Base-by-base conservation (phyloP, 2,797 vertebrate genomes). In the Coregonus suidteri region DNA sequence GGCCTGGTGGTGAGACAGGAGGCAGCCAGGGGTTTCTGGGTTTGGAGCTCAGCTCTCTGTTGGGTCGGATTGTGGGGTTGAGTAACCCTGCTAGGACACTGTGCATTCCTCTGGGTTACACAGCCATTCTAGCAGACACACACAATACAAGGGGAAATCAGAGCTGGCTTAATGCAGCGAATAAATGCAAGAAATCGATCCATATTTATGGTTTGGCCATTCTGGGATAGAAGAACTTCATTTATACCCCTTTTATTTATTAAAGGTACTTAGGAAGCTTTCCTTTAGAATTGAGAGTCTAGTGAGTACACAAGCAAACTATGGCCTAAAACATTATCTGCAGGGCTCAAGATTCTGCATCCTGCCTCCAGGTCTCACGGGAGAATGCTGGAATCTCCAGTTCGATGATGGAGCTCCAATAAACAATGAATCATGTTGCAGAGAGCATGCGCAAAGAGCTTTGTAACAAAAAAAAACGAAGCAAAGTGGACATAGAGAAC, bases 341-440 rank as follows among this genome's bases (percentile, higher is more conserved):
- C 88, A 78, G 91, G 91, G 91, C 92, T 95, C 93, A 88, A 95
- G 90, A 95, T 95, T 95, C 94, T 94, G 93, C 94, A 95, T 91
- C 82, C 88, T 93, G 85, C 87, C 93, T 94, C 92, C 90, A 94
- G 91, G 92, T 95, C 94, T 95, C 94, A 92, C 94, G 92, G 87
- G 91, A 91, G 88, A 93, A 93, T 14, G 93, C 87, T 94, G 93
- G 92, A 95, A 95, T 95, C 92, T 93, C 90, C 90, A 93, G 89
- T 91, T 91, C 91, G 90, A 93, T 91, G 93, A 91, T 87, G 86
- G 87, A 78, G 91, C 86, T 87, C 91, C 88, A 89, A 92, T 93
- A 93, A 92, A 94, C 92, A 93, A 92, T 92, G 92, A 93, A 85
- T 94, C 93, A 92, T 82, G 83, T 89, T 89, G 87, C 90, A 83